Base-by-base conservation (phyloP, 2,888 invertebrate species). In the Lobophora halterata region DNA sequence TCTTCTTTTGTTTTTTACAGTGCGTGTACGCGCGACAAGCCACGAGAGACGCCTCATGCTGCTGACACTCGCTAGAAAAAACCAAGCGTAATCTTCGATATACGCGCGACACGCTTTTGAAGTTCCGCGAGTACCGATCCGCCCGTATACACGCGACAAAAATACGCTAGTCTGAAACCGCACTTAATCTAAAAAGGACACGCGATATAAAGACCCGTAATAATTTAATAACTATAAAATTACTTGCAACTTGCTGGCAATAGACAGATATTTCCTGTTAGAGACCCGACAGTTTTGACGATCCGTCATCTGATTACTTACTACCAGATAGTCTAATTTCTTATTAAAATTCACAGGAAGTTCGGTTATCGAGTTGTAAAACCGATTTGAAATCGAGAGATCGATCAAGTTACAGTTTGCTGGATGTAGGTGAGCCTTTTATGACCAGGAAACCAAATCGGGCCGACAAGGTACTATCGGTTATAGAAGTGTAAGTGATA, bases 341-440 rank as follows among this genome's bases (percentile, higher is more conserved):
- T 30, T 34, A 39, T 39, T 28, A 24, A 3, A 21, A 19, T 23
- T 18, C 23, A 14, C 30, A 35, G 41, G 41, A 41, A 41, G 30
- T 26, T 20, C 12, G 25, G 14, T 12, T 30, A 33, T 30, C 40
- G 25, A 30, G 34, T 30, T n/a, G 34, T 18, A 5, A 19, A 5
- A 26, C 27, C 18, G 41, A 42, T 42, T 36, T 24, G 14, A 31
- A 34, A 40, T 42, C 32, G 20, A 36, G 35, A 32, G 24, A 42
- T 28, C 35, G 21, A 41, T 41, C 35, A 35, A 23, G 41, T 42
- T 42, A 20, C 16, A 42, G 23, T 32, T 20, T 1, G 42, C 24
- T 36, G 14, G 27, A 50, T 34, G 24, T 45, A 39, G 50, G 45
- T 28, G 36, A 34, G 31, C 45, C 46, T 47, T 50, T 25, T 45